phyloP scores from a whole-genome alignment of 2,797 vertebrate species.

The Leucoraja ocellata region DNA sequence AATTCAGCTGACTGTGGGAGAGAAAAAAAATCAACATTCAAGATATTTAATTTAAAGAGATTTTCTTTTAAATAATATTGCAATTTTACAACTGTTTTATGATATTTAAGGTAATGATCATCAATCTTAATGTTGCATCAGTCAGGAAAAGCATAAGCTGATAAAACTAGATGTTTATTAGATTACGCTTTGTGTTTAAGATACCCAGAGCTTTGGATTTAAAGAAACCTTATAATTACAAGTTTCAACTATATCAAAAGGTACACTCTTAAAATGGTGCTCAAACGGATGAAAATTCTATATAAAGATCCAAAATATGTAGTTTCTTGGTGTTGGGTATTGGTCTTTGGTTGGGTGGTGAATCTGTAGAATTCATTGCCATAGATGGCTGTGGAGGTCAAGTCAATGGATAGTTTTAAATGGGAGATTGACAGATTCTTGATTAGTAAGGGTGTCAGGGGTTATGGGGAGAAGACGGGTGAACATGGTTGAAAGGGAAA shows the following conservation, averaged over 20 bases:
- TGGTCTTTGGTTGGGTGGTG: too few relatives aligned
- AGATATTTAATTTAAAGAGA: not conserved
- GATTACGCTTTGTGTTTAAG: not conserved
- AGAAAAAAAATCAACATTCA: not conserved
- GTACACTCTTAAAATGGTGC: not conserved
- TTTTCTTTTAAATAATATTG: constrained; percentile 20
- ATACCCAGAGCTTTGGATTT: not conserved
- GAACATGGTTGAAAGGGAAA: too few relatives aligned
- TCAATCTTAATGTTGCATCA: not conserved
- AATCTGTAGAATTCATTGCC: too few relatives aligned
- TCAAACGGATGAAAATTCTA: not conserved
- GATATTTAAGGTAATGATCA: not conserved
- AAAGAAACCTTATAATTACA: not conserved
- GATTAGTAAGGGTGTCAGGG: too few relatives aligned
- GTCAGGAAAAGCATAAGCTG: not conserved
- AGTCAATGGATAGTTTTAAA: too few relatives aligned
- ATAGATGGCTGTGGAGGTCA: too few relatives aligned
- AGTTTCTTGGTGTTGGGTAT: not conserved
- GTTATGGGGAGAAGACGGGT: too few relatives aligned
- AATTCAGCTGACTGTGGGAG: constrained; percentile 82
- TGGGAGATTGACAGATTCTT: too few relatives aligned
- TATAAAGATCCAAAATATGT: not conserved
- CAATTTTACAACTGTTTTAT: not conserved
- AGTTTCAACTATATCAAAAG: not conserved
- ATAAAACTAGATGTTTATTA: not conserved